phyloP scores from a whole-genome alignment of 2,888 invertebrate genomes.

The Dolichopus griseipennis region DNA sequence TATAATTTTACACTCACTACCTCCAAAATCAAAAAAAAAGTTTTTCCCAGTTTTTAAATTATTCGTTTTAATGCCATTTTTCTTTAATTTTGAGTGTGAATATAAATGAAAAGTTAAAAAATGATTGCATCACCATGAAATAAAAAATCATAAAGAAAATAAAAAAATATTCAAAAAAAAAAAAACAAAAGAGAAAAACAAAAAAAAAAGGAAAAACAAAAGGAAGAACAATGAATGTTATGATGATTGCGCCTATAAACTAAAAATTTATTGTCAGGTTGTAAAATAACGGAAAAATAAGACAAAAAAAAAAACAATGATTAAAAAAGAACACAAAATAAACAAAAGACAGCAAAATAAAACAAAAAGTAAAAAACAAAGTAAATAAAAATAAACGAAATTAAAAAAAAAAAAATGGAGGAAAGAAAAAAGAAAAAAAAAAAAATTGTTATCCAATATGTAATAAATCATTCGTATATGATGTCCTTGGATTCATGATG shows the following conservation, averaged over 20 bases:
- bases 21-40: neutral
- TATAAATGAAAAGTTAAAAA: slow-evolving; percentile 4
- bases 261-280: neutral
- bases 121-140: neutral
- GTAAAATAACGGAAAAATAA: neutral
- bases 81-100: neutral
- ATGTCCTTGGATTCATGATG: neutral
- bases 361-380: too few species aligned
- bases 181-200: too few species aligned
- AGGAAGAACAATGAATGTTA: neutral
- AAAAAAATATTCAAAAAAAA: too few species aligned
- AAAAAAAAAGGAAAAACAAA: too few species aligned
- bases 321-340: too few species aligned
- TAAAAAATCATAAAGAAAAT: neutral
- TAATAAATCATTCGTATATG: neutral
- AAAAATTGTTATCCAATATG: neutral
- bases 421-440: too few species aligned
- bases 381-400: too few species aligned
- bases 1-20: too few species aligned
- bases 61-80: neutral
- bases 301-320: too few species aligned
- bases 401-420: too few species aligned
- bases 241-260: slow-evolving; percentile 3
- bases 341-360: too few species aligned
- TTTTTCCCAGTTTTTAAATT: neutral